Evolutionary conservation across 2,113 vertebrate genomes (phyloP).

Genomic region (Forbesichthys agassizii): DNA sequence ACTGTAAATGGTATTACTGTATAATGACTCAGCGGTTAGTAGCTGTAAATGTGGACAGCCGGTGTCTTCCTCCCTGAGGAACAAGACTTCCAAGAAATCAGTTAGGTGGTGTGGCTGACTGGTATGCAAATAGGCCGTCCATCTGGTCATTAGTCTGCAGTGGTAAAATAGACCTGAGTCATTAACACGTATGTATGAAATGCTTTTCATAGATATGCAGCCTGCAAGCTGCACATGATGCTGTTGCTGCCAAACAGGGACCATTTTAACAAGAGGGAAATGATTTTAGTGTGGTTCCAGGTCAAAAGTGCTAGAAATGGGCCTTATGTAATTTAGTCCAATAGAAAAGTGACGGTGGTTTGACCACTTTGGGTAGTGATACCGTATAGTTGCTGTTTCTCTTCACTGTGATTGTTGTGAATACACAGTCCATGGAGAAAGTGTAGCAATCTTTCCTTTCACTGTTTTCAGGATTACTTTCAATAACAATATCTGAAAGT

Average conservation of each 20-base stretch:
- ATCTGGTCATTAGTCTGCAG: slow-evolving; percentile 76
- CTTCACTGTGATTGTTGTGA: slow-evolving; percentile 41
- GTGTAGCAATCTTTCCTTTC: slow-evolving; percentile 39
- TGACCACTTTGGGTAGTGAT: slow-evolving; percentile 69
- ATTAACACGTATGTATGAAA: slow-evolving; percentile 29
- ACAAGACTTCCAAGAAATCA: slow-evolving; percentile 87
- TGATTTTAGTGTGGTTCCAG: no score
- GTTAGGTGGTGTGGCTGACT: slow-evolving; percentile 77
- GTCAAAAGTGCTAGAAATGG: no score
- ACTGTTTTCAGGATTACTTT: slow-evolving; percentile 60
- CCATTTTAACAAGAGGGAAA: no score
- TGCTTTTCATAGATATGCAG: slow-evolving; percentile 6
- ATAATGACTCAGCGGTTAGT: slow-evolving; percentile 12
- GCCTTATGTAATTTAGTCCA: background rate
- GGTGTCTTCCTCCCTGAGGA: slow-evolving; percentile 62
- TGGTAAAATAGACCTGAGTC: slow-evolving; percentile 79
- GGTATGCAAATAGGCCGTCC: slow-evolving; percentile 90
- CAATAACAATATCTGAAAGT: slow-evolving; percentile 72
- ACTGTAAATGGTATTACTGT: background rate
- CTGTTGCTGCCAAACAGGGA: no score
- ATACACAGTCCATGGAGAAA: slow-evolving; percentile 58
- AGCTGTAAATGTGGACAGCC: slow-evolving; percentile 44
- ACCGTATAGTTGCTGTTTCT: slow-evolving; percentile 65
- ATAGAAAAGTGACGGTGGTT: slow-evolving; percentile 52
- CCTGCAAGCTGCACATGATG: no score